phyloP scores from a whole-genome alignment of 2,113 vertebrate genomes.

The Urocolius indicus region DNA sequence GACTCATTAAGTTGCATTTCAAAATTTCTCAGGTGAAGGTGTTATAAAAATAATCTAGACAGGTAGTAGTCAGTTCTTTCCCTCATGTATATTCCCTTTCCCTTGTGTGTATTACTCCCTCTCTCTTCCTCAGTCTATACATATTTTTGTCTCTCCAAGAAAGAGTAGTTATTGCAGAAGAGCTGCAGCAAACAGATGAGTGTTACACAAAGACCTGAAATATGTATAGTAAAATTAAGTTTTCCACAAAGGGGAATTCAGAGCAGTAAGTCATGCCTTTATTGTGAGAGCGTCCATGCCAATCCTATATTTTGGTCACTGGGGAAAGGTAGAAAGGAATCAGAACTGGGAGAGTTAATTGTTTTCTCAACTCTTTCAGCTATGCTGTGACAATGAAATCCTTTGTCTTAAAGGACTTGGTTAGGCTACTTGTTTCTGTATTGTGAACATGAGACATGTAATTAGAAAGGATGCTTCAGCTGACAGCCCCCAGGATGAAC shows the following conservation, averaged over 20 bases:
- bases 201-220: conserved; percentile 17
- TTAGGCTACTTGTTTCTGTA: not conserved
- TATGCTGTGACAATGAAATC: not conserved
- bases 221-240: not conserved
- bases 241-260: conserved; percentile 1
- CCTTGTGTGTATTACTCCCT: not conserved
- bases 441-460: not conserved
- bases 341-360: not conserved
- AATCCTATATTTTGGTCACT: not conserved
- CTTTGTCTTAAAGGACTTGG: conserved; percentile 1
- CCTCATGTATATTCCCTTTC: not conserved
- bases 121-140: conserved; percentile 20
- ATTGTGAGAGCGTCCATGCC: not conserved
- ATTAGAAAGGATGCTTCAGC: conserved; percentile 16
- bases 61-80: conserved; percentile 1
- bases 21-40: not conserved
- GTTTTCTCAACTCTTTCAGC: not conserved
- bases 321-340: not conserved
- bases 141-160: not conserved
- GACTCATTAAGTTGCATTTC: not conserved
- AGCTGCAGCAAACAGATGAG: not conserved
- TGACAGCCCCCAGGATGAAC: conserved; percentile 44
- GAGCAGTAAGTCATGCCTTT: conserved; percentile 1
- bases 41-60: conserved; percentile 4
- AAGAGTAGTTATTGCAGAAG: conserved; percentile 25